These are phyloP conservation scores for Rallus crepitans DNA, from an alignment of 2,797 vertebrate genomes.

Conservation along the genomic window DNA sequence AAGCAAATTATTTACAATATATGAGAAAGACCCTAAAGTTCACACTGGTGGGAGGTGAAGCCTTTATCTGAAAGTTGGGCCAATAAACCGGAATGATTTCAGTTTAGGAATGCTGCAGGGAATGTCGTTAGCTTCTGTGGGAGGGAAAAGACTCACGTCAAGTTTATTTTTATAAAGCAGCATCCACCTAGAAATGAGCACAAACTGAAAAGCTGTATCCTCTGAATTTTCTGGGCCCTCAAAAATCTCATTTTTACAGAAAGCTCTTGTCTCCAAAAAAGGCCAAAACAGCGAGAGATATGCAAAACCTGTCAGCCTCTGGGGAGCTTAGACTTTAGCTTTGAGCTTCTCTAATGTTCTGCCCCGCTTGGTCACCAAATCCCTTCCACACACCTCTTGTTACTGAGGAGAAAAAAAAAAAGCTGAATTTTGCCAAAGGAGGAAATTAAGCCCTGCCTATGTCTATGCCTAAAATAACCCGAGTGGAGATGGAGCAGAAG, in stretches of 20 bases:
- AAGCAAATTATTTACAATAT: neutral
- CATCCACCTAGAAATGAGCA: constrained; percentile 37
- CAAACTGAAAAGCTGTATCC: neutral
- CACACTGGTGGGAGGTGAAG: neutral
- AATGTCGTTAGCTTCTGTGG: constrained; percentile 26
- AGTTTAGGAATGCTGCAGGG: constrained; percentile 10
- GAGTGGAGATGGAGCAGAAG: neutral
- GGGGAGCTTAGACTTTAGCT: neutral
- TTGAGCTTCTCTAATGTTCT: neutral
- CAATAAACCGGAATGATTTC: constrained; percentile 17
- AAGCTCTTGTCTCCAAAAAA: neutral
- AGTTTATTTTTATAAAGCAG: constrained; percentile 58
- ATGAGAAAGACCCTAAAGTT: neutral
- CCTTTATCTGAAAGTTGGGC: neutral
- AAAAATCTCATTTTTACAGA: neutral
- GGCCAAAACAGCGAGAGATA: neutral
- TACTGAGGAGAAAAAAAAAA: neutral
- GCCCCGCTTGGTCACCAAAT: neutral
- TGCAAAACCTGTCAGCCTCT: neutral
- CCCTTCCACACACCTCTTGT: neutral
- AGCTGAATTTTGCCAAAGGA: neutral
- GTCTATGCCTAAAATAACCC: neutral
- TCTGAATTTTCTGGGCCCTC: neutral
- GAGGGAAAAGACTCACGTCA: constrained; percentile 29
- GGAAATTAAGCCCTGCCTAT: neutral